These are phyloP conservation scores for Elegia similella DNA, from an alignment of 2,888 invertebrate species.

Conservation along the genomic window DNA sequence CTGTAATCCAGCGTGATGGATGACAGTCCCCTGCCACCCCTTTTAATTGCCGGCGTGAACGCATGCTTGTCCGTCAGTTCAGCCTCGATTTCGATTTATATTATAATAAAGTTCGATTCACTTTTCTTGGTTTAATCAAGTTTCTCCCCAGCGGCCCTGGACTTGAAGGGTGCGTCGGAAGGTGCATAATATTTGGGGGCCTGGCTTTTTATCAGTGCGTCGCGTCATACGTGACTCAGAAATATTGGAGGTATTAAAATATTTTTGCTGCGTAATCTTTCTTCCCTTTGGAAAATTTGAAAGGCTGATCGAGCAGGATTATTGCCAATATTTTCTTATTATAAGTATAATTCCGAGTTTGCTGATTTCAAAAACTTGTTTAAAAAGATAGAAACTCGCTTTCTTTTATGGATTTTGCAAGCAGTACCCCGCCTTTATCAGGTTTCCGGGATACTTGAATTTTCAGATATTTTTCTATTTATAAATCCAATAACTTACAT, in stretches of 20 bases:
- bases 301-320: background rate
- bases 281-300: background rate
- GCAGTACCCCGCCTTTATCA: too few species aligned
- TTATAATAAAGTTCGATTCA: constrained; percentile 69
- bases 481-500: too few species aligned
- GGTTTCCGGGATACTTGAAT: too few species aligned
- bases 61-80: constrained; percentile 66
- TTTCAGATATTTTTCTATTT: too few species aligned
- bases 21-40: constrained; percentile 66
- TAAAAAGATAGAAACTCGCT: too few species aligned
- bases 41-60: constrained; percentile 74
- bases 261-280: background rate
- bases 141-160: constrained; percentile 16
- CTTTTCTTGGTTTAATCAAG: constrained; percentile 17
- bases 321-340: too few species aligned
- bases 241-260: constrained; percentile 4
- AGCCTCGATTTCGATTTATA: constrained; percentile 69
- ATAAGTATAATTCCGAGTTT: too few species aligned
- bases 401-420: too few species aligned
- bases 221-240: constrained; percentile 9
- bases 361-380: too few species aligned
- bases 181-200: constrained; percentile 9
- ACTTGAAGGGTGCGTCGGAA: constrained; percentile 7
- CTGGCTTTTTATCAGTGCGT: constrained; percentile 10
- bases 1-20: constrained; percentile 71